These are phyloP conservation scores for Mercenaria mercenaria DNA, from an alignment of 1,140 invertebrate species.

Conservation along the genomic window DNA sequence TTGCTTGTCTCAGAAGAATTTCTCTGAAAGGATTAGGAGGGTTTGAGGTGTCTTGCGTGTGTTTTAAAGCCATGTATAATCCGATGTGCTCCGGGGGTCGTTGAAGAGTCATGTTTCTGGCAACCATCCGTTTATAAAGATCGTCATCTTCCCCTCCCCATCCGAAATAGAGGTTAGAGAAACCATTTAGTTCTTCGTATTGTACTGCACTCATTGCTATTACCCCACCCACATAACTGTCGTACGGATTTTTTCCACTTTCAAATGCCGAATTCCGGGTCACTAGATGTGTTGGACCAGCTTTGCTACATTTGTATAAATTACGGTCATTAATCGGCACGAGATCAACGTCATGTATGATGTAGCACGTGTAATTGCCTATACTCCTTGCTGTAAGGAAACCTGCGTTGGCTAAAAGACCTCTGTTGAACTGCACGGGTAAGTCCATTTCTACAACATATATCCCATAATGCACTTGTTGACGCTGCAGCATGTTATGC, in stretches of 20 bases:
- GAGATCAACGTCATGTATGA: constrained; percentile 97
- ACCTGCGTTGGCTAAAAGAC: constrained; percentile 97
- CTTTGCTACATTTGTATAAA: constrained; percentile 89
- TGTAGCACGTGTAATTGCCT: constrained; percentile 91
- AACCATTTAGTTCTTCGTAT: constrained; percentile 94
- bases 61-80: not conserved
- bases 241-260: constrained; percentile 90
- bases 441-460: constrained; percentile 50
- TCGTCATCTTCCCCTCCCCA: constrained; percentile 88
- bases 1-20: not conserved
- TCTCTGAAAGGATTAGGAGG: constrained; percentile 26
- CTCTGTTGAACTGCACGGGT: constrained; percentile 92
- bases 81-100: constrained; percentile 7
- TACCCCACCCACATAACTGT: constrained; percentile 92
- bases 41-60: not conserved
- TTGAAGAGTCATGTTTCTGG: not conserved
- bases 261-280: constrained; percentile 87
- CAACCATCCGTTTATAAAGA: constrained; percentile 48
- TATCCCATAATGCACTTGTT: constrained; percentile 26
- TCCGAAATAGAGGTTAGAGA: constrained; percentile 95
- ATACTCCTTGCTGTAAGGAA: constrained; percentile 93
- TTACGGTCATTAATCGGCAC: constrained; percentile 84
- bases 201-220: constrained; percentile 88
- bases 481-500: constrained; percentile 14
- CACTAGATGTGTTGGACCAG: constrained; percentile 90